phyloP scores from a whole-genome alignment of 2,888 invertebrate species.

The Leucophora obtusa region DNA sequence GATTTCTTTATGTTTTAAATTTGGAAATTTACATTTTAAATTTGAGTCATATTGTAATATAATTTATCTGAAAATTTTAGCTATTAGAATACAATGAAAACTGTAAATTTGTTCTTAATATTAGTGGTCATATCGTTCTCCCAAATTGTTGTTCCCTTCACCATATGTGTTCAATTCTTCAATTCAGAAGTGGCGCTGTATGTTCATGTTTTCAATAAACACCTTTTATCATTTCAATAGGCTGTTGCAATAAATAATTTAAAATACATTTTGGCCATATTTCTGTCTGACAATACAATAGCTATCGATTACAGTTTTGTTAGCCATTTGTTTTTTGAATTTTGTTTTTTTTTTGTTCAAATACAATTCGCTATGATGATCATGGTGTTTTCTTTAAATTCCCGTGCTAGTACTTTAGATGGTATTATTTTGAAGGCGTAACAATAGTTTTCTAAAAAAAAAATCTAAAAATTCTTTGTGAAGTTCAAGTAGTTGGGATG shows the following conservation, averaged over 20 bases:
- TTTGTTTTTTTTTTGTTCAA: not conserved
- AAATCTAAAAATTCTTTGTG: slow-evolving; percentile 39
- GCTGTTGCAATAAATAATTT: slow-evolving; percentile 3
- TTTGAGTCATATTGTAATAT: no score
- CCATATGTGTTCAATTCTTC: not conserved
- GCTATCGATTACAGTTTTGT: slow-evolving; percentile 18
- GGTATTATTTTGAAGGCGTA: slow-evolving; percentile 33
- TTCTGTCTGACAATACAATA: slow-evolving; percentile 4
- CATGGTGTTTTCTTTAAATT: slow-evolving; percentile 1
- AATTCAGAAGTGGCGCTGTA: not conserved
- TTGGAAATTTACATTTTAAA: no score
- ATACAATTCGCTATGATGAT: not conserved
- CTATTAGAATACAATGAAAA: no score
- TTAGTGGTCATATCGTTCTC: no score
- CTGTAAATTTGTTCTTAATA: no score
- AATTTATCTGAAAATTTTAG: no score
- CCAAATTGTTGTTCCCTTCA: not conserved
- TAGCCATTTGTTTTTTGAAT: not conserved
- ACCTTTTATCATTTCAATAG: not conserved
- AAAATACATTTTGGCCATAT: slow-evolving; percentile 11
- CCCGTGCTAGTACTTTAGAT: not conserved
- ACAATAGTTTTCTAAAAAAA: slow-evolving; percentile 43
- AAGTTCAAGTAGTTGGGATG: slow-evolving; percentile 55
- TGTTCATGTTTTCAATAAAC: not conserved
- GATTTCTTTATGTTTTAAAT: no score